phyloP scores from a whole-genome alignment of 2,113 vertebrate genomes.

The Pygoscelis adeliae region DNA sequence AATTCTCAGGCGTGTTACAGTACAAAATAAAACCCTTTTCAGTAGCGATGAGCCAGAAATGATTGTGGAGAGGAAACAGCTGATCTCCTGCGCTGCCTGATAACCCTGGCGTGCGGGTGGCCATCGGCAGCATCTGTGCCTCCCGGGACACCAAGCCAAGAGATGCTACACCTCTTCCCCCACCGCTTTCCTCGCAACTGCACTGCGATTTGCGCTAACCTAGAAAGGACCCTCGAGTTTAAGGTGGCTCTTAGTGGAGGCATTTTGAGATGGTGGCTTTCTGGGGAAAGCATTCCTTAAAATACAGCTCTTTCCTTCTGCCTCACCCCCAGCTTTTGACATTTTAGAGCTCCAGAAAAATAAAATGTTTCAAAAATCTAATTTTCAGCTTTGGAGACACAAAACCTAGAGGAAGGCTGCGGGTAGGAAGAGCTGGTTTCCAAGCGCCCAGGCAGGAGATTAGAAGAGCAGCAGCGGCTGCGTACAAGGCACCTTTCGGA shows the following conservation, averaged over 20 bases:
- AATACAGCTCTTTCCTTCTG: background rate
- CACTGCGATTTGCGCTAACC: background rate
- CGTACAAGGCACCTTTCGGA: rapidly evolving
- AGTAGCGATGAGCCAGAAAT: background rate
- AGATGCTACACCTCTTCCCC: background rate
- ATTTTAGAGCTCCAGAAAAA: constrained; percentile 29
- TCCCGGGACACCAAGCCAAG: background rate
- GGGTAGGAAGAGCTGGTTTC: background rate
- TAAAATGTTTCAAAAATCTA: background rate
- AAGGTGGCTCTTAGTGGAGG: background rate
- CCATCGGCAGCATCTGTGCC: background rate
- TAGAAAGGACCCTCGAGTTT: background rate
- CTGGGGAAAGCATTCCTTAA: constrained; percentile 25
- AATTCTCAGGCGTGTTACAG: background rate
- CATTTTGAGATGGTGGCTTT: background rate
- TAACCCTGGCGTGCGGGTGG: background rate
- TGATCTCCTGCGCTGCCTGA: background rate
- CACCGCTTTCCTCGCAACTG: background rate
- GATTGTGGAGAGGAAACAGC: background rate
- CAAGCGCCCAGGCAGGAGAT: background rate
- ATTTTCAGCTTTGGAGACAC: constrained; percentile 46
- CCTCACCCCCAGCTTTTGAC: constrained; percentile 31
- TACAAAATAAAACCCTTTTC: background rate
- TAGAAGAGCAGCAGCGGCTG: background rate
- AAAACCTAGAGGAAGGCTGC: background rate